Conservation (phyloP, 2,888 invertebrate genomes). For the Anarsia innoxiella region DNA sequence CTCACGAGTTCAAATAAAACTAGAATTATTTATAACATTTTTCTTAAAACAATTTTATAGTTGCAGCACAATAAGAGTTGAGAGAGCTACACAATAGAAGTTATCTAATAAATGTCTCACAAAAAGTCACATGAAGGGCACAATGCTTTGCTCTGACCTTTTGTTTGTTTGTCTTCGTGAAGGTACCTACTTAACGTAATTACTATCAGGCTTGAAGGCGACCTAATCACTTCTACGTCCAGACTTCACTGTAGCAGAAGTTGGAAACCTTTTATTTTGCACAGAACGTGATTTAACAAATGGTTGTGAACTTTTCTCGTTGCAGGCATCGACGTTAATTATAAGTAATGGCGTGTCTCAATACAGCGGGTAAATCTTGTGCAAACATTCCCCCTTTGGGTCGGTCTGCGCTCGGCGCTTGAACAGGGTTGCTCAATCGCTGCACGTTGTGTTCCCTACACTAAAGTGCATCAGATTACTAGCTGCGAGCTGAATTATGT, state of each 20-base stretch:
- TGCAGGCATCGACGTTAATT: slow-evolving; percentile 26
- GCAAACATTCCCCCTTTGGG: slow-evolving; percentile 29
- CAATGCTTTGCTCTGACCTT: background rate
- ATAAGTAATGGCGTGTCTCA: slow-evolving; percentile 27
- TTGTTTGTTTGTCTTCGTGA: too few relatives aligned
- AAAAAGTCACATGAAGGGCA: too few relatives aligned
- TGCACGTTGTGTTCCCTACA: slow-evolving; percentile 35
- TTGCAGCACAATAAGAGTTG: too few relatives aligned
- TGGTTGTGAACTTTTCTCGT: slow-evolving; percentile 21
- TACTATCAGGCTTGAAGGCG: too few relatives aligned
- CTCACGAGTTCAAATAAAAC: too few relatives aligned
- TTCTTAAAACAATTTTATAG: too few relatives aligned
- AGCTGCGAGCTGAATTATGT: slow-evolving; percentile 40
- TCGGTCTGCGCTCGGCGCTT: slow-evolving; percentile 20
- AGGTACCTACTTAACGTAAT: too few relatives aligned
- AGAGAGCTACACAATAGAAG: too few relatives aligned
- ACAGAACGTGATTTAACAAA: slow-evolving; percentile 20
- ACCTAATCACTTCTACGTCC: too few relatives aligned
- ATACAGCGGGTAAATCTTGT: slow-evolving; percentile 13
- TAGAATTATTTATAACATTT: too few relatives aligned
- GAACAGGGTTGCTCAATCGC: slow-evolving; percentile 37
- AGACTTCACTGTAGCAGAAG: slow-evolving; percentile 7
- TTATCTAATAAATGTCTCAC: too few relatives aligned
- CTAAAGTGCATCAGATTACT: slow-evolving; percentile 53
- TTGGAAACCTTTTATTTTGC: slow-evolving; percentile 16